Percentiles rank a stretch among this genome's conserved stretches.
These are phyloP conservation scores for Microtus oregoni DNA, from an alignment of 2,113 vertebrate species.

Conservation along the genomic window DNA sequence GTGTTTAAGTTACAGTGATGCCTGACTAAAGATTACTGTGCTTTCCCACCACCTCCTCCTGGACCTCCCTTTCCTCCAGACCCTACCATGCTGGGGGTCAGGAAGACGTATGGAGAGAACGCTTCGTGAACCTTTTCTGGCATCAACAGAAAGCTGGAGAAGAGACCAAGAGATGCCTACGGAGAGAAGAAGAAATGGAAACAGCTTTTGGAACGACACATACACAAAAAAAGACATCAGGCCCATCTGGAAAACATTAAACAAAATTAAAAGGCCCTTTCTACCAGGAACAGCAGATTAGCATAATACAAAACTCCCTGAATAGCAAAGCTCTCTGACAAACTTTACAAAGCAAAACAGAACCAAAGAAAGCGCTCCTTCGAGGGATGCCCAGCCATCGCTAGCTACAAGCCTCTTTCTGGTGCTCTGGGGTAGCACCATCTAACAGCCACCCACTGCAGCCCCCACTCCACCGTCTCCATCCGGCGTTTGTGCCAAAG, in stretches of 20 bases:
- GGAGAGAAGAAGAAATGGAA: constrained; percentile 49
- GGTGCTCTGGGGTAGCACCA: not conserved
- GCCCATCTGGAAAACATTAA: constrained; percentile 64
- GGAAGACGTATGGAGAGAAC: not conserved
- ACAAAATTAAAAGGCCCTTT: constrained; percentile 65
- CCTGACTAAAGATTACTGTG: not conserved
- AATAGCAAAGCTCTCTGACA: constrained; percentile 47
- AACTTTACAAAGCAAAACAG: constrained; percentile 58
- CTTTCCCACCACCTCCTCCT: not conserved
- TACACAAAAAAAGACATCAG: not conserved
- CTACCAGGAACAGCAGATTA: constrained; percentile 34
- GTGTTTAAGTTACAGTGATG: not conserved
- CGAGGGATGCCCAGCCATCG: not conserved
- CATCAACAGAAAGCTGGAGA: not conserved
- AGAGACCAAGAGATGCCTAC: not conserved
- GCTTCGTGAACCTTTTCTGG: not conserved
- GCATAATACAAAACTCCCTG: constrained; percentile 50
- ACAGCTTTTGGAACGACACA: constrained; percentile 28
- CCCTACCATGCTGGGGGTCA: not conserved
- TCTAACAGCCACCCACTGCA: not conserved
- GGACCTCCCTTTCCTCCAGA: not conserved
- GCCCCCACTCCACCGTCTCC: not conserved
- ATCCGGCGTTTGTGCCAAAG: not conserved
- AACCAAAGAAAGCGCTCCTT: constrained; percentile 54
- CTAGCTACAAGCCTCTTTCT: not conserved